Evolutionary conservation across 2,888 invertebrate genomes (phyloP), one percentile per base, ranked within the genome.

Genomic region (Bugula neritina): DNA sequence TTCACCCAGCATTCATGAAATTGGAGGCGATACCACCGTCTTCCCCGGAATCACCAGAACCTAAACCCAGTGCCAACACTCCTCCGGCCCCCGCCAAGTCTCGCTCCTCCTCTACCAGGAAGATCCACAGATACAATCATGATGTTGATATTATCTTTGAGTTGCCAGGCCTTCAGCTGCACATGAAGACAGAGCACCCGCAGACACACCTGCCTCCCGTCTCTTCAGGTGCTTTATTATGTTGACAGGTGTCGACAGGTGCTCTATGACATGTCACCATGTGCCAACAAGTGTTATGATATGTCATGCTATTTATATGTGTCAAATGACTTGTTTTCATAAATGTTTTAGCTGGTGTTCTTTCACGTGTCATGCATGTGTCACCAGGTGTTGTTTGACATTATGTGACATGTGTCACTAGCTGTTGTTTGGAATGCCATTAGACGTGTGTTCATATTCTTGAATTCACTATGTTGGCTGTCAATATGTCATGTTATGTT

Each of bases 91-190:
- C 25, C 3, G 2, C 63, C 27, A 63, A 34, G 63, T 63, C 63
- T 43, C 43, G 43, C 10, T 43, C 43, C 17, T 43, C 43, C 21
- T 29, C 29, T 10, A 31, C 63, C 31, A 63, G 31, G 31, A 63
- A 63, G 63, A 63, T 63, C 2, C 54, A 70, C 52, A n/a, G 54
- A 71, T 81, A 82, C 74, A 79, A 75, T 73, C 84, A 84, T 71
- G 83, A 84, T 75, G 89, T 94, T 21, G 96, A 97, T 87, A 92
- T 95, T n/a, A 94, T 97, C 83, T 97, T 97, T 87, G 93, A 94
- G 35, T 86, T 97, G 80, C 97, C 97, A 0, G 91, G 93, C 73
- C 86, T 97, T 80, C 94, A 94, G 86, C 87, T 97, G 80, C 92
- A 94, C 81, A 88, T 97, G 75, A 92, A 94, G 85, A 95, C 96